Percentiles rank a stretch among this genome's conserved stretches.
Conservation (phyloP, 2,888 invertebrate genomes). For the Panopea generosa region DNA sequence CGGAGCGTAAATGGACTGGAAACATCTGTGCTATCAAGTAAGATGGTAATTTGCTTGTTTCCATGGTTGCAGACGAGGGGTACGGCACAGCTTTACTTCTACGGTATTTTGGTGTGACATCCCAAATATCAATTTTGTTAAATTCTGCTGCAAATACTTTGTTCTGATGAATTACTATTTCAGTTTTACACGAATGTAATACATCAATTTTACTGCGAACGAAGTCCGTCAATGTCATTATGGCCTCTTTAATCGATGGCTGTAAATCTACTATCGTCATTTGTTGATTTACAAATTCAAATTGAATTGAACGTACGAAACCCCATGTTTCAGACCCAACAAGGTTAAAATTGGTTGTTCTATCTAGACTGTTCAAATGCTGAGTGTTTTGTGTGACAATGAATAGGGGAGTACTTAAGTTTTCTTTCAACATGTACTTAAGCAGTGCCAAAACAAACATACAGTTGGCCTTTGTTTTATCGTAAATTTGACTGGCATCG, state of each 20-base stretch:
- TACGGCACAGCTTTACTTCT: no score
- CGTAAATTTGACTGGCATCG: no score
- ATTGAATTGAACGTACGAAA: slow-evolving; percentile 26
- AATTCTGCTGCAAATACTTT: background rate
- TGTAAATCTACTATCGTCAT: slow-evolving; percentile 34
- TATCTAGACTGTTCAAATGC: background rate
- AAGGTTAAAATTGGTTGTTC: background rate
- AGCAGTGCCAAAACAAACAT: background rate
- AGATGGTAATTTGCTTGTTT: no score
- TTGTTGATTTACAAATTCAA: slow-evolving; percentile 24
- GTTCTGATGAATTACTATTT: no score
- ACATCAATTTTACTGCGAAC: no score
- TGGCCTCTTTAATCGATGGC: background rate
- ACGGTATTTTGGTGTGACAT: background rate
- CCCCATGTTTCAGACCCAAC: slow-evolving; percentile 62
- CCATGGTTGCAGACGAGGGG: no score
- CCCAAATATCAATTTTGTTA: background rate
- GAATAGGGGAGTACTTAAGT: background rate
- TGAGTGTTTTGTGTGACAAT: slow-evolving; percentile 8
- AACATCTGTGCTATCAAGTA: no score
- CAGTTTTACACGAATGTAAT: no score
- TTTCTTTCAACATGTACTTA: background rate
- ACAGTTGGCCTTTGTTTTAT: background rate
- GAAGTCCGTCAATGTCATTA: no score
- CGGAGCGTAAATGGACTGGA: no score